Base-by-base conservation (phyloP, 2,888 invertebrate species). In the Catocala nupta region DNA sequence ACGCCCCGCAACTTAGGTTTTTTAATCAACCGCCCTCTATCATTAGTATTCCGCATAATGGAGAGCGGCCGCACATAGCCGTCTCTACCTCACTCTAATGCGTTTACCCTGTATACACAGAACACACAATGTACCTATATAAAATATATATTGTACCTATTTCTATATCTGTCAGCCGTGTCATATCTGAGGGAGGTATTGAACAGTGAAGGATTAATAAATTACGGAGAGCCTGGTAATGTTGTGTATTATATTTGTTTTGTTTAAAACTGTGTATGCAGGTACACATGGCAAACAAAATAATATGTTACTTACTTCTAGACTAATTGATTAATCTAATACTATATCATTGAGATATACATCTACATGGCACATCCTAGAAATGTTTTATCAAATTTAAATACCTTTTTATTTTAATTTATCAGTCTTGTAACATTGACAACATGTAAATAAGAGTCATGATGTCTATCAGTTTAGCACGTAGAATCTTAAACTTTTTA, bases 21-120 rank as follows among this genome's bases (percentile, higher is more conserved):
- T 92, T 92, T 92, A 92, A 92, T 92, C 92, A 92, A 90, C 87
- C 90, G 89, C 89, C 90, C 88, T 85, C 86, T 90, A 89, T 91
- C 92, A 92, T 93, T 93, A 93, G 90, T 91, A 90, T 88, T 82
- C 88, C 75, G 91, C 81, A 90, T 92, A 92, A 91, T 92, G 91
- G 88, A 88, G 88, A 67, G 63, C 55, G 42, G 67, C 45, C 57
- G 63, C 65, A 68, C 70, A 70, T 69, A 71, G 69, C 62, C 51
- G 45, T 47, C 57, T 52, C 63, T 34, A 44, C 59, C 55, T 33
- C 68, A 51, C 71, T 58, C 58, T 66, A 74, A 76, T 72, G 63
- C 71, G 66, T 65, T 77, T 77, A 81, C 69, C 56, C 56, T 65
- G 51, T 59, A 16, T 65, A 65, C 55, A 49, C 39, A 49, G 13